Percentiles rank a stretch among this genome's conserved stretches.
phyloP scores from a whole-genome alignment of 2,113 vertebrate species.

The cat (Felis catus) region DNA sequence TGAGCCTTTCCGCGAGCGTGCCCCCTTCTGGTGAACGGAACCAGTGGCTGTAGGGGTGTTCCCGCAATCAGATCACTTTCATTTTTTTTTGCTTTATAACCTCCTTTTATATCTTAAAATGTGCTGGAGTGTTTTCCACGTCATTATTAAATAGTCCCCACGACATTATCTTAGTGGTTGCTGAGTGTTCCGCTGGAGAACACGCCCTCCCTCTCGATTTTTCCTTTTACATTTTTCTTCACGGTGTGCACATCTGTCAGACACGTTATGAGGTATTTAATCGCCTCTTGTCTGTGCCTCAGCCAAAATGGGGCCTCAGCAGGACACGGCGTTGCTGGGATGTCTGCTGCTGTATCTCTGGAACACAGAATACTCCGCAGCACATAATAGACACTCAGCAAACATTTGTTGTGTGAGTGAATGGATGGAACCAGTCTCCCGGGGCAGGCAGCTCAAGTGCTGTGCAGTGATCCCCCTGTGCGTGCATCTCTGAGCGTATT shows the following conservation, averaged over 20 bases:
- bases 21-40: accelerated
- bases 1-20: accelerated
- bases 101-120: not conserved
- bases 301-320: not conserved
- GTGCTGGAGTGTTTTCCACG: not conserved
- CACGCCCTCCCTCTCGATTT: not conserved
- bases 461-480: accelerated
- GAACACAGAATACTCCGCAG: accelerated
- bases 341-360: too few relatives aligned
- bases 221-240: not conserved
- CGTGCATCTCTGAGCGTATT: accelerated
- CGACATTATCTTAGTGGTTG: too few relatives aligned
- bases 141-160: not conserved
- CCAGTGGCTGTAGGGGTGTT: accelerated
- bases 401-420: accelerated
- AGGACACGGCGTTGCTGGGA: accelerated
- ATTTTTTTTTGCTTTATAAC: not conserved
- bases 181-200: not conserved
- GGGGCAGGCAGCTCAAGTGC: accelerated
- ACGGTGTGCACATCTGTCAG: accelerated
- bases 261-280: not conserved
- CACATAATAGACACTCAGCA: accelerated
- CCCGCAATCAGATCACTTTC: accelerated
- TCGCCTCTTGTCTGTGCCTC: not conserved
- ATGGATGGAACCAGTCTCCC: not conserved